Conservation (phyloP, 2,797 vertebrate species). For the Sebastolobus alascanus region DNA sequence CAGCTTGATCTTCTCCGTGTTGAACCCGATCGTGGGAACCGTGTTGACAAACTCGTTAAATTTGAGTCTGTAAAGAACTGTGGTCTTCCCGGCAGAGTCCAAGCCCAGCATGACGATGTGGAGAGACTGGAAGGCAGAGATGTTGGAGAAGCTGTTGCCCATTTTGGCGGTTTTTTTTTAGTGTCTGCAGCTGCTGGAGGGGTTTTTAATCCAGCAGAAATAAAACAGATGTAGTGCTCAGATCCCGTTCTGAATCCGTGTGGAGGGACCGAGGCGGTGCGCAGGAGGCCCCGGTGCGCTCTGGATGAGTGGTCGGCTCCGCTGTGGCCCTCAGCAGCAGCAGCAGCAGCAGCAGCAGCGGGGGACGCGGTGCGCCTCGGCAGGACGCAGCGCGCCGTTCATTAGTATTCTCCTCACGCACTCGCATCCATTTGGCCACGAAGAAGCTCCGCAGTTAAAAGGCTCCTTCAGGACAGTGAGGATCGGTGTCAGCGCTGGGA, state of each 20-base stretch:
- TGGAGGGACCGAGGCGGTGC: not conserved
- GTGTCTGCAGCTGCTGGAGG: not conserved
- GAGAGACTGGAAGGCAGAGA: constrained; percentile 96
- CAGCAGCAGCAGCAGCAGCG: constrained; percentile 25
- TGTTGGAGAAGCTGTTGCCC: constrained; percentile 97
- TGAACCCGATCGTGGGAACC: constrained; percentile 98
- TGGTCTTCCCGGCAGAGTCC: constrained; percentile 98
- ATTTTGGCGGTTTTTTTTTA: constrained; percentile 72
- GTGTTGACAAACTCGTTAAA: constrained; percentile 99
- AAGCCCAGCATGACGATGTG: constrained; percentile 98
- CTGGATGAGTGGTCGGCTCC: constrained; percentile 35
- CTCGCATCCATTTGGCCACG: constrained; percentile 55
- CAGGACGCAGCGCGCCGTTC: constrained; percentile 62
- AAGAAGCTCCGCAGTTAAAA: constrained; percentile 3
- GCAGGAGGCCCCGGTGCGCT: constrained; percentile 31
- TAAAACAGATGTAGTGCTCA: not conserved
- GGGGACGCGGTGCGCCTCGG: constrained; percentile 47
- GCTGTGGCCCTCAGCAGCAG: constrained; percentile 57
- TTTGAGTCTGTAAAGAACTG: constrained; percentile 95
- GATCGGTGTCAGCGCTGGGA: not conserved
- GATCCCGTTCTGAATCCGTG: constrained; percentile 4
- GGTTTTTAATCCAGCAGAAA: not conserved
- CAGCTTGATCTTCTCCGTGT: constrained; percentile 95
- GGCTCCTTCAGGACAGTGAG: not conserved
- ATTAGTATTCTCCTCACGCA: constrained; percentile 72